phyloP scores from a whole-genome alignment of 2,113 vertebrate genomes.

The zebrafish (Danio rerio) region GRCz12tu NC_133177.1:59037001-59037500 shows the following conservation, averaged over 20 bases:
- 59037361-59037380: background rate
- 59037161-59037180: constrained; percentile 47
- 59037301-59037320: constrained; percentile 42
- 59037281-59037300: constrained; percentile 19
- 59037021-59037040: background rate
- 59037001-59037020: background rate
- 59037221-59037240: constrained; percentile 3
- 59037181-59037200: constrained; percentile 40
- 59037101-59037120: background rate
- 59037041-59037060: background rate
- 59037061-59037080: background rate
- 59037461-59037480: too few relatives aligned
- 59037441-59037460: too few relatives aligned
- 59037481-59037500: too few relatives aligned
- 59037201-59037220: constrained; percentile 9
- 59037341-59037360: constrained; percentile 27
- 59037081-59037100: background rate
- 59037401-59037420: too few relatives aligned
- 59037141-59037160: background rate
- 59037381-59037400: too few relatives aligned
- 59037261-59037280: constrained; percentile 25
- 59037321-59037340: constrained; percentile 7
- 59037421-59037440: too few relatives aligned
- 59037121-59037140: background rate
- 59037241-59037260: constrained; percentile 11